Conservation (phyloP, 1,140 invertebrate species). For the Elysia chlorotica region DNA sequence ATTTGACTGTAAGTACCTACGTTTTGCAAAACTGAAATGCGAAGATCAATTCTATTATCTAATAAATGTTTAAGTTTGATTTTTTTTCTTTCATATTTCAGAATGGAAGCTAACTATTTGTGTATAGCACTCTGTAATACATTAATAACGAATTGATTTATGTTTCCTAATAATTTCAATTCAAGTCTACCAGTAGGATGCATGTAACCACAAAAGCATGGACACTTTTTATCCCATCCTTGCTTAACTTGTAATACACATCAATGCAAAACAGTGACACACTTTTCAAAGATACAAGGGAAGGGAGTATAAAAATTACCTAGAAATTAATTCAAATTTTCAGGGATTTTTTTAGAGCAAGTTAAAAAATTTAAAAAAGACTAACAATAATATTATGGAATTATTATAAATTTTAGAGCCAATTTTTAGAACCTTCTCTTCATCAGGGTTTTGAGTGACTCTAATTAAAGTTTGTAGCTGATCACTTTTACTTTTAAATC, state of each 20-base stretch:
- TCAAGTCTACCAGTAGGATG: too few relatives aligned
- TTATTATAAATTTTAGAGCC: neutral
- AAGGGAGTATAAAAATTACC: too few relatives aligned
- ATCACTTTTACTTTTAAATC: neutral
- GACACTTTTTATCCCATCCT: too few relatives aligned
- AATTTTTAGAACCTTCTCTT: neutral
- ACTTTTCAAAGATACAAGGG: too few relatives aligned
- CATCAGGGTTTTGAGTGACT: neutral
- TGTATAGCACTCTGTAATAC: neutral
- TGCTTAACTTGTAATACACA: too few relatives aligned
- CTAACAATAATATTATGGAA: neutral
- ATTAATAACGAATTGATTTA: neutral
- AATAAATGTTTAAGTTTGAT: neutral
- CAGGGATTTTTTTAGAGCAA: too few relatives aligned
- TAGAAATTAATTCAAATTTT: too few relatives aligned
- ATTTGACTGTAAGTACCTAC: constrained; percentile 38
- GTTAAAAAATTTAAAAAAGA: neutral
- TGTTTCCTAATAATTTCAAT: neutral
- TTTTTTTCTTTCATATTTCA: neutral
- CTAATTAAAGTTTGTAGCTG: neutral
- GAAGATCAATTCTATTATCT: neutral
- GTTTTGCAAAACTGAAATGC: neutral
- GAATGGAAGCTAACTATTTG: neutral
- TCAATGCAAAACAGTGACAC: too few relatives aligned
- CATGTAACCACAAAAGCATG: too few relatives aligned